Conservation (phyloP, 2,113 vertebrate genomes). For the Sialia sialis region DNA sequence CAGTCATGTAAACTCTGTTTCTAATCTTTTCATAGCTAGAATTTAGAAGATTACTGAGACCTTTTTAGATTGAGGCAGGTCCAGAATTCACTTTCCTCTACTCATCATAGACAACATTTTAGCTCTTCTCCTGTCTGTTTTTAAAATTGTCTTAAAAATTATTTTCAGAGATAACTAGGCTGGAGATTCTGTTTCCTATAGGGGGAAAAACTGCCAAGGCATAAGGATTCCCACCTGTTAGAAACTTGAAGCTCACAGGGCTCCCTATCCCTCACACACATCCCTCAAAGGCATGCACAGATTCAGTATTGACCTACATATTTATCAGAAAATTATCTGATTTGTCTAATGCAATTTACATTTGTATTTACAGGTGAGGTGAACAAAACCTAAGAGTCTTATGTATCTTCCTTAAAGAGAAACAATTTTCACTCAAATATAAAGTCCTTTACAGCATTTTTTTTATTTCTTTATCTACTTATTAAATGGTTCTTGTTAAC, state of each 20-base stretch:
- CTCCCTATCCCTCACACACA: background rate
- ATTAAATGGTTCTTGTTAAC: background rate
- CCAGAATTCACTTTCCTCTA: background rate
- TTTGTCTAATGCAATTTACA: background rate
- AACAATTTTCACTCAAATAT: background rate
- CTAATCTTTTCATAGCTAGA: background rate
- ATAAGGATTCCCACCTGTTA: background rate
- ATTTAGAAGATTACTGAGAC: background rate
- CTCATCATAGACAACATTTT: background rate
- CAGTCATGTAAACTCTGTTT: background rate
- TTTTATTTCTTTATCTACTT: background rate
- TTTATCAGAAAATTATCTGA: background rate
- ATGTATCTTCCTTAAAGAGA: background rate
- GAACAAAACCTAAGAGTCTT: background rate
- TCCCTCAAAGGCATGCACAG: background rate
- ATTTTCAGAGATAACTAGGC: background rate
- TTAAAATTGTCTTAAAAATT: background rate
- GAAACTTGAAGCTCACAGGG: background rate
- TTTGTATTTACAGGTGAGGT: background rate
- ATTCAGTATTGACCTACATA: background rate
- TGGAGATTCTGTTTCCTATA: background rate
- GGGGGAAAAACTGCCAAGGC: background rate
- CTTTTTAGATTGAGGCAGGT: background rate
- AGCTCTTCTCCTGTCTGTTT: background rate
- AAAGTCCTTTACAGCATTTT: background rate